Conservation (phyloP, 2,797 vertebrate genomes). For the Threskiornis aethiopicus region DNA sequence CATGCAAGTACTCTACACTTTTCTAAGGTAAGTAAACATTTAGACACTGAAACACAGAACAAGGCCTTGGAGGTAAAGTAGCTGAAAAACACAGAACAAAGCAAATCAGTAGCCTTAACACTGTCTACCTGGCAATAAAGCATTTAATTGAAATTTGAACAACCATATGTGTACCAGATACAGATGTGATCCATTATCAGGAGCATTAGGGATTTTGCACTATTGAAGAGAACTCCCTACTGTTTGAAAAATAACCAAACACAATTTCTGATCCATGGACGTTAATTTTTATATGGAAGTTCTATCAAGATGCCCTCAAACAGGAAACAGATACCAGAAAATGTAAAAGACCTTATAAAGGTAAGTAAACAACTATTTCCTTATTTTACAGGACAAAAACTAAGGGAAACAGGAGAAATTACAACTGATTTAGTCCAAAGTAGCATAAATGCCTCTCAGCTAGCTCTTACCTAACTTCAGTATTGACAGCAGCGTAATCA, state of each 20-base stretch:
- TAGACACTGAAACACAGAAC: neutral
- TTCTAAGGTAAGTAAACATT: constrained; percentile 9
- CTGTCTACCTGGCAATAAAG: neutral
- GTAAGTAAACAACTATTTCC: neutral
- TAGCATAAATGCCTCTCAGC: neutral
- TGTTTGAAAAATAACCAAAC: neutral
- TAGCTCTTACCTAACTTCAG: neutral
- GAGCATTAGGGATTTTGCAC: neutral
- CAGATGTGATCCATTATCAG: neutral
- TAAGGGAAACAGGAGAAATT: neutral
- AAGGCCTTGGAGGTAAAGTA: neutral
- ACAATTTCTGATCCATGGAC: neutral
- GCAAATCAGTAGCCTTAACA: neutral
- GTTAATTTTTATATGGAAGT: neutral
- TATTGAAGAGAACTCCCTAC: neutral
- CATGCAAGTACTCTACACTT: neutral
- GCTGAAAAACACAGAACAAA: neutral
- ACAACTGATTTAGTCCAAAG: neutral
- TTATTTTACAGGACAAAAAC: neutral
- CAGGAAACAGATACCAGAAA: neutral
- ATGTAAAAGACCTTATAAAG: neutral
- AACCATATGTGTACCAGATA: neutral
- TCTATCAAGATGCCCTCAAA: neutral
- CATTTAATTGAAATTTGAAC: neutral
- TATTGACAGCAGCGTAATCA: neutral